Percentiles rank a stretch among this genome's conserved stretches.
These are phyloP conservation scores for Synergus japonicus DNA, from an alignment of 2,888 invertebrate species.

Conservation along the genomic window DNA sequence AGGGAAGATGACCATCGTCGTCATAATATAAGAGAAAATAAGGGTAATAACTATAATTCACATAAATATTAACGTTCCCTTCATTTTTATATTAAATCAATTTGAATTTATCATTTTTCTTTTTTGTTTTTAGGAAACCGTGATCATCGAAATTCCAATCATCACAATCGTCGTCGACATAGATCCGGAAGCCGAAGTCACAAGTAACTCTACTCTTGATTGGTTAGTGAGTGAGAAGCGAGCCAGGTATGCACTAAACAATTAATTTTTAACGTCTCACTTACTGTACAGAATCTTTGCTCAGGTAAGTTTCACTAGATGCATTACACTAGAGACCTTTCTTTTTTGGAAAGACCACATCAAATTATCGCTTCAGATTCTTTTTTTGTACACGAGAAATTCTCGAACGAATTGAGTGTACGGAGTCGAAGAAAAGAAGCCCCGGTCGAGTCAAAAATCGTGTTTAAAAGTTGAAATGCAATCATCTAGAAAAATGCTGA, in stretches of 20 bases:
- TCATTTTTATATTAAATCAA: background rate
- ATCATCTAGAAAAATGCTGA: slow-evolving; percentile 10
- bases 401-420: slow-evolving; percentile 14
- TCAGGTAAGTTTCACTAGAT: slow-evolving; percentile 76
- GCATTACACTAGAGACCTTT: slow-evolving; percentile 62
- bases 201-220: slow-evolving; percentile 77
- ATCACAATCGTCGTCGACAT: slow-evolving; percentile 74
- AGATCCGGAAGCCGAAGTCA: slow-evolving; percentile 77
- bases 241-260: slow-evolving; percentile 76
- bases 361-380: slow-evolving; percentile 35
- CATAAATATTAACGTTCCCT: background rate
- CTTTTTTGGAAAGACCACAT: slow-evolving; percentile 34
- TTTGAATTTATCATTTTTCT: background rate
- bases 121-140: slow-evolving; percentile 65
- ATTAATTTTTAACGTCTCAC: slow-evolving; percentile 76
- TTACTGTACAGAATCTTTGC: slow-evolving; percentile 76
- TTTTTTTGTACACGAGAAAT: slow-evolving; percentile 46
- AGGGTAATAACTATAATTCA: slow-evolving; percentile 62
- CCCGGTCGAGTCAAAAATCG: slow-evolving; percentile 6
- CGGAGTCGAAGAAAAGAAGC: slow-evolving; percentile 18
- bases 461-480: slow-evolving; percentile 10
- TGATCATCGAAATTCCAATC: slow-evolving; percentile 73
- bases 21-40: slow-evolving; percentile 70
- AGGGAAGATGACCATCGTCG: slow-evolving; percentile 74
- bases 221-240: slow-evolving; percentile 77